Evolutionary conservation across 2,797 vertebrate species (phyloP), one percentile per base, ranked within the genome.

Genomic region (Semaprochilodus insignis): DNA sequence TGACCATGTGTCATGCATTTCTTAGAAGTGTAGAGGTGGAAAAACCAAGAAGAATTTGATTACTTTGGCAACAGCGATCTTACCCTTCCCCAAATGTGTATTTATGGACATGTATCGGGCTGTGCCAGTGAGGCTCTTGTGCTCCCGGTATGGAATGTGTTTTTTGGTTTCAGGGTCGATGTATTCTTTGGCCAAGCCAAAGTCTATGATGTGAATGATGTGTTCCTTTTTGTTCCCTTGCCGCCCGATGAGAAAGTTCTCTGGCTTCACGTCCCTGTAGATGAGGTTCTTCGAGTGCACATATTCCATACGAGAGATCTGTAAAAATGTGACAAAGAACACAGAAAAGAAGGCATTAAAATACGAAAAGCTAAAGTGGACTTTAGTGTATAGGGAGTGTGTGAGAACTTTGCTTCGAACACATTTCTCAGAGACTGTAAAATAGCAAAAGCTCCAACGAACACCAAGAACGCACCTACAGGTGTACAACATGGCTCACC

Each of bases 101-200:
- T 99, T 99, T 92, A 99, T 99, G 90, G 97, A 98, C 98, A 99
- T 99, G 78, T 99, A 99, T 93, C 98, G 95, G 1, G 98, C 98
- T 0, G 98, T 99, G 87, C 98, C 98, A 36, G 98, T 99, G 90
- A 99, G 90, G 89, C 98, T 99, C 94, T 99, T 99, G 91, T 99
- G 97, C 89, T 99, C 98, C 92, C 98, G 94, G 90, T 99, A 99
- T 74, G 98, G 98, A 95, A 99, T 99, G 93, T 99, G 98, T 96
- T 99, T 99, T 97, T 99, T 99, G 94, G 98, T 99, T 96, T 99
- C 98, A 0, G 97, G 96, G 91, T 99, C 98, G 72, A 99, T 97
- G 92, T 99, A 99, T 85, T 99, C 98, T 95, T 99, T 99, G 40
- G 98, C 98, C 92, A 99, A 84, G 89, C 98, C 98, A 96, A 99